These are phyloP conservation scores for Hippopotamus amphibius DNA, from an alignment of 2,113 vertebrate genomes.

Conservation along the genomic window DNA sequence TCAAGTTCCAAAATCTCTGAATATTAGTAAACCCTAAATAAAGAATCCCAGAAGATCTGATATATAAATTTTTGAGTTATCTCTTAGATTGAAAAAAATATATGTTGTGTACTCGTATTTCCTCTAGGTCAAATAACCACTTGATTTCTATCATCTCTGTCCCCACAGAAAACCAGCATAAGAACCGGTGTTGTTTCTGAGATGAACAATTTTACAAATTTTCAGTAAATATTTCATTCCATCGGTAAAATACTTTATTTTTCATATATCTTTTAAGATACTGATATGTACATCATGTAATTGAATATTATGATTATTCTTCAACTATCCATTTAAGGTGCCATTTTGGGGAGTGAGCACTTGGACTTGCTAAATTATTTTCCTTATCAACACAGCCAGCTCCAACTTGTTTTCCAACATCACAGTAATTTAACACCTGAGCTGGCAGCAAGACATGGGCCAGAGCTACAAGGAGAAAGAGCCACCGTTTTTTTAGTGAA, in stretches of 20 bases:
- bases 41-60: background rate
- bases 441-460: slow-evolving; percentile 48
- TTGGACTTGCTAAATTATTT: background rate
- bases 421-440: slow-evolving; percentile 68
- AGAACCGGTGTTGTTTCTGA: background rate
- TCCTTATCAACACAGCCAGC: background rate
- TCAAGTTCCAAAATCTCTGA: background rate
- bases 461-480: background rate
- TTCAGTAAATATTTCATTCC: slow-evolving; percentile 30
- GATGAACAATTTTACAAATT: background rate
- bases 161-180: background rate
- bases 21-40: background rate
- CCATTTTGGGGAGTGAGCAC: background rate
- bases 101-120: background rate
- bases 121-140: background rate
- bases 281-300: background rate
- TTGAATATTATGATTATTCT: slow-evolving; percentile 2
- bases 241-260: background rate
- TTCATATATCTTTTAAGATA: background rate
- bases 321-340: background rate
- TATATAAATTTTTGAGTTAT: background rate
- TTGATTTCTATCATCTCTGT: background rate
- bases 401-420: background rate
- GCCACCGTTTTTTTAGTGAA: background rate
- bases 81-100: background rate